Evolutionary conservation across 2,113 vertebrate species (phyloP), one percentile per base, ranked within the genome.

Genomic region (Anoplopoma fimbria): DNA sequence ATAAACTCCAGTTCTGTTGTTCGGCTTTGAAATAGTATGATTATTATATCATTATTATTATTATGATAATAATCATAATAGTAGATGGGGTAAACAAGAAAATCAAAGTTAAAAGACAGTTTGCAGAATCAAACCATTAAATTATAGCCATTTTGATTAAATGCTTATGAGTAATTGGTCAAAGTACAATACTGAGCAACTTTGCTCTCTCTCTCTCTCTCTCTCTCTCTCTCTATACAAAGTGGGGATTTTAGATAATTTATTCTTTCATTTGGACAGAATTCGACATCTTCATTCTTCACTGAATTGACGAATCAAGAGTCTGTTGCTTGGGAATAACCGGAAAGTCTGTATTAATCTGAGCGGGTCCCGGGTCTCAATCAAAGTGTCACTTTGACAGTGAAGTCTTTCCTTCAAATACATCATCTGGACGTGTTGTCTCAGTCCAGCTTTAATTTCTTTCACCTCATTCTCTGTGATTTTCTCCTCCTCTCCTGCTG

Each of bases 81-180:
- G 64, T 70, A 23, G 2, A 62, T 62, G 73, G 62, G 57, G 31
- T 47, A 23, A 89, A 75, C 21, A 55, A 51, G 9, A 83, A 45
- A 70, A 65, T 53, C 19, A 5, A 71, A 89, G 83, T 75, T 69
- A 85, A 90, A 85, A 92, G 83, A 93, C 78, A 95, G 95, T 96
- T 95, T 96, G 95, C 88, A 96, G 93, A 96, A 96, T 93, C 95
- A 96, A 96, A 96, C 95, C 92, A 94, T 92, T 93, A 90, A 87
- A 91, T 91, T 87, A 94, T 79, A 92, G 87, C 83, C 92, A 95
- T 93, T 92, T 89, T 70, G 82, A 92, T 90, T 92, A 92, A 93
- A 85, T 91, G 79, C 89, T 86, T 83, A 90, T 72, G 83, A 89
- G 87, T 67, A 84, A 85, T 90, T 91, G 89, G 87, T 94, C 88